A percentile compares a stretch with the other conserved stretches of the same genome.
These are phyloP conservation scores for Acronicta alni DNA, from an alignment of 2,888 invertebrate genomes.

Conservation along the genomic window DNA sequence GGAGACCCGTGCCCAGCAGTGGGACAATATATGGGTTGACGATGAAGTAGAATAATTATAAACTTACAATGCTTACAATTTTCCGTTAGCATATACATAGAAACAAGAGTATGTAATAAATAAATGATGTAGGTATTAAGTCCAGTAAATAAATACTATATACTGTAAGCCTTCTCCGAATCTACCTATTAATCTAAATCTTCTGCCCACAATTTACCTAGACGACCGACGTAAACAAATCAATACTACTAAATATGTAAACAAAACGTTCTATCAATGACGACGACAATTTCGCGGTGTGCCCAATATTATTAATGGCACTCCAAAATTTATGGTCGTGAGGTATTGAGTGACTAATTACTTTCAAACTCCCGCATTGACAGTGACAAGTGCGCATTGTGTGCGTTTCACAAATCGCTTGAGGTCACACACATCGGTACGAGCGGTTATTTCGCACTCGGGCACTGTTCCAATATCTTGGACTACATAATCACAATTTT, in stretches of 20 bases:
- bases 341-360: slow-evolving; percentile 57
- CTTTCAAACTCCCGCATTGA: slow-evolving; percentile 56
- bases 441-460: slow-evolving; percentile 44
- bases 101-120: too few relatives aligned
- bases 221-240: not conserved
- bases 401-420: slow-evolving; percentile 41
- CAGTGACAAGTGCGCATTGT: slow-evolving; percentile 58
- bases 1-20: too few relatives aligned
- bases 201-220: not conserved
- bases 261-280: slow-evolving; percentile 40
- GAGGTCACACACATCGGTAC: slow-evolving; percentile 31
- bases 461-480: slow-evolving; percentile 74
- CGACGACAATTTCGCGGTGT: slow-evolving; percentile 39
- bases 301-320: slow-evolving; percentile 57
- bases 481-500: slow-evolving; percentile 73
- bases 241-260: slow-evolving; percentile 5
- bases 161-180: not conserved
- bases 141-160: not conserved
- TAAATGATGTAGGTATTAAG: too few relatives aligned
- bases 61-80: too few relatives aligned
- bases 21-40: too few relatives aligned
- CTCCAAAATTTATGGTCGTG: slow-evolving; percentile 46
- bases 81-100: too few relatives aligned
- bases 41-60: too few relatives aligned
- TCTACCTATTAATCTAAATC: not conserved